Evolutionary conservation across 2,797 vertebrate species (phyloP), one percentile per base, ranked within the genome.

Genomic region (Hozukius guyotensis): DNA sequence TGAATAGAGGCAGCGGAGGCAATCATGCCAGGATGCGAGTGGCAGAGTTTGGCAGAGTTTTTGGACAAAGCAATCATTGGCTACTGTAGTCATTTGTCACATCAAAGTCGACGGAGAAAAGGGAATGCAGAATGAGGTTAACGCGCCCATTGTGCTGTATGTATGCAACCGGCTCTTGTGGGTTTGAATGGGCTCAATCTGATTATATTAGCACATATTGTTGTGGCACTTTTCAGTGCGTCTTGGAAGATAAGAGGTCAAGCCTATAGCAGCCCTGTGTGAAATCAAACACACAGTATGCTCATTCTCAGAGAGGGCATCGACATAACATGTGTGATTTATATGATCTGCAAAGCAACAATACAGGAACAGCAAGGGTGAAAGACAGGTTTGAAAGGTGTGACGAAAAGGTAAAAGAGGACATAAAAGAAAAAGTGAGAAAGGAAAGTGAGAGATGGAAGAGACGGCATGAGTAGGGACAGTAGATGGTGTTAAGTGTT

Each of bases 291-390:
- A 70, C 59, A 53, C 6, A 36, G 20, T 49, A 49, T 25, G 32
- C 81, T 77, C 22, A 6, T 53, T 72, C 46, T 75, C 55, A 49
- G 72, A 55, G 72, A 78, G 20, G 27, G 9, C 65, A 75, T 85
- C 31, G 14, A 68, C 77, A 75, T 75, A 76, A 82, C 76, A 88
- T 80, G 77, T 92, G 46, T 18, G 7, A 20, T 89, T 91, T 91
- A 94, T 89, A 82, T 86, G 91, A 92, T 89, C 91, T 87, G 87
- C 84, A 91, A 95, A 86, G 91, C 88, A 89, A 88, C 89, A 92
- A 93, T 89, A 90, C 76, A 92, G 81, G 70, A 86, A 81, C 85
- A 90, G 88, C 88, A 62, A 80, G 81, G 80, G 71, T 69, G 61
- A 77, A n/a, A 83, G 67, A 42, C 70, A 69, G 71, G n/a, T 74